Evolutionary conservation across 2,797 vertebrate genomes (phyloP), one percentile per base, ranked within the genome.

Genomic region (Gallirallus australis): DNA sequence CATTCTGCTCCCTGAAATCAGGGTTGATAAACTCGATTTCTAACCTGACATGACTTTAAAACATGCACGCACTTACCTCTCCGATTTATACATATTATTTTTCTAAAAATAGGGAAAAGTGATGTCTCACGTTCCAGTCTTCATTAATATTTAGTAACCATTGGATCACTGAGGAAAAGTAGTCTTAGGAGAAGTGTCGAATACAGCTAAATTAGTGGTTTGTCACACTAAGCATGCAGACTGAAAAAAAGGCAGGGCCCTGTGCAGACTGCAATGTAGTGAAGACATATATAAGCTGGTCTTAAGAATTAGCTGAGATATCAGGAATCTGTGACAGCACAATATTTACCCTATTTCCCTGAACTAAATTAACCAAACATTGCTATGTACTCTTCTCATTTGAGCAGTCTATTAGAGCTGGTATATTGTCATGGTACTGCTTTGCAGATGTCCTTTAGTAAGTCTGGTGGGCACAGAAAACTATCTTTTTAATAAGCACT

Each of bases 361-460:
- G 35, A 77, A 48, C 20, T 91, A 60, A 82, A 75, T 78, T 68
- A 56, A 30, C 13, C 40, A 78, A 75, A 47, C 31, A 57, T 18
- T 18, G 23, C 17, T 60, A 12, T 18, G 4, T 75, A 33, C 21
- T 54, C 15, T 31, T 70, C 0, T 0, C 15, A 15, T 48, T 27
- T 25, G 39, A 91, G 35, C 59, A 33, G 30, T 25, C 20, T 77
- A 2, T 60, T 60, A 68, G 57, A 92, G 40, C 21, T 30, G 25
- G 7, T 69, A 15, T 30, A 33, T 54, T 7, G 1, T 39, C 63
- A 18, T 4, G 1, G 6, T 42, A 13, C 25, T 6, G 8, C 52
- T 87, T 60, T 86, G 45, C 53, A 71, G 57, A 86, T 61, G 45
- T 75, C 53, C 53, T 94, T 83, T 50, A 31, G 4, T 48, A 57